Base-by-base conservation (phyloP, 2,888 invertebrate species). In the Argyresthia goedartella region DNA sequence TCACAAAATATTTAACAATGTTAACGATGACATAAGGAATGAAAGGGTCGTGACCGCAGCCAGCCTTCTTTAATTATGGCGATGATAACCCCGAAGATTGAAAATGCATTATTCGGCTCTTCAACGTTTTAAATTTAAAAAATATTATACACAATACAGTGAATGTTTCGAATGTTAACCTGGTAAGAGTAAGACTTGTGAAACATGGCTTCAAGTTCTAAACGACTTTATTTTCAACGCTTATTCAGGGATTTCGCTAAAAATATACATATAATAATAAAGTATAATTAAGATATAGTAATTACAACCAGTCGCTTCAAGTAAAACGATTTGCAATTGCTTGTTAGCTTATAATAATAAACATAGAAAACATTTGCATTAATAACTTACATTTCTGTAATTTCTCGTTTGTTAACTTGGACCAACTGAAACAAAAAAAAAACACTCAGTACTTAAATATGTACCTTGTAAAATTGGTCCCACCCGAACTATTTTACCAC, bases 381-480 rank as follows among this genome's bases (percentile, higher is more conserved):
- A 34, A 8, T 25, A 47, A 64, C 85, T 81, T 73, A 82, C 85
- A 77, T 75, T 64, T 76, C 66, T 57, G 62, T 68, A 41, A 73
- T 71, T 47, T 57, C 62, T 47, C 56, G 62, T 35, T 65, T 64
- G 39, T 59, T 57, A 9, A 56, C 51, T 61, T 81, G 81, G 51
- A 76, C 70, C 55, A 34, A 64, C 85, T 85, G 81, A 59, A 85
- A 85, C 80, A 81, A 84, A 62, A 56, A 57, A 64, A 61, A 62
- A 60, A 33, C 4, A n/a, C 25, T 25, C 6, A 25, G 25, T 25
- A 25, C 25, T 25, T 25, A 25, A 25, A 25, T 25, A 25, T 25
- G 25, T 25, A 25, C 3, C 25, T 25, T 25, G 6, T n/a, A 25
- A 25, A 25, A 25, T 6, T 25, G 25, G 25, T 25, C 25, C 6